A percentile compares a stretch with the other conserved stretches of the same genome.
Evolutionary conservation across 2,888 invertebrate genomes (phyloP).

Genomic region (Liodrosophila aerea): DNA sequence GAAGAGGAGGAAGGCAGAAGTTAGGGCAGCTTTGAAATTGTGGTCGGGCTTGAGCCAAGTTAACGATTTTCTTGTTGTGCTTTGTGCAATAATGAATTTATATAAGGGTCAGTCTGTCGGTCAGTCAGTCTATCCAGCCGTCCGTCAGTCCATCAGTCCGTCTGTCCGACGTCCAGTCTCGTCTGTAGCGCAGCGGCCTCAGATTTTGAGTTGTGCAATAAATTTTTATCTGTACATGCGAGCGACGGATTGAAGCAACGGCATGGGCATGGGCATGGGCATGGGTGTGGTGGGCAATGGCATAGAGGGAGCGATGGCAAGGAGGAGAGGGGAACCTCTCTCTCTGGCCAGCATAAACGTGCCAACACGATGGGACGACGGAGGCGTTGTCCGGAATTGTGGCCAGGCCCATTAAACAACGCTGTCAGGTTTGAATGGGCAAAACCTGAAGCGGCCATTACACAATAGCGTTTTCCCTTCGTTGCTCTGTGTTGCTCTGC

Average conservation of each 20-base stretch:
- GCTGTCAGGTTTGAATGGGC: conserved; percentile 74
- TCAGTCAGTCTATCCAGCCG: conserved; percentile 3
- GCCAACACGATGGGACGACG: background rate
- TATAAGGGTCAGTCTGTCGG: conserved; percentile 34
- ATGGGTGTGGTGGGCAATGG: conserved; percentile 10
- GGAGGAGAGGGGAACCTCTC: background rate
- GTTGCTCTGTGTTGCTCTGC: conserved; percentile 12
- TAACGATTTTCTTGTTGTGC: conserved; percentile 64
- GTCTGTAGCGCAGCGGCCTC: conserved; percentile 27
- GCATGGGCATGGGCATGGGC: conserved; percentile 9
- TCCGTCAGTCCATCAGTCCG: conserved; percentile 15
- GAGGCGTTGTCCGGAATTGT: conserved; percentile 54
- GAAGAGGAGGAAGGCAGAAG: conserved; percentile 1
- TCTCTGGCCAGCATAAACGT: no score
- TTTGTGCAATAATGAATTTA: conserved; percentile 60
- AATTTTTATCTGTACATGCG: conserved; percentile 77
- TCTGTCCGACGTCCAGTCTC: conserved; percentile 15
- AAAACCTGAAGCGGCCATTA: conserved; percentile 74
- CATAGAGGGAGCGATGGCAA: conserved; percentile 3
- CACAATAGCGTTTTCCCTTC: conserved; percentile 58
- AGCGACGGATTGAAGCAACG: conserved; percentile 42
- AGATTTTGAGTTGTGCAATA: conserved; percentile 77
- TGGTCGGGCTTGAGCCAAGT: conserved; percentile 37
- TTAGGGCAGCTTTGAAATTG: conserved; percentile 19
- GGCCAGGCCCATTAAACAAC: conserved; percentile 71